Conservation (phyloP, 2,888 invertebrate genomes). For the Eledone cirrhosa region DNA sequence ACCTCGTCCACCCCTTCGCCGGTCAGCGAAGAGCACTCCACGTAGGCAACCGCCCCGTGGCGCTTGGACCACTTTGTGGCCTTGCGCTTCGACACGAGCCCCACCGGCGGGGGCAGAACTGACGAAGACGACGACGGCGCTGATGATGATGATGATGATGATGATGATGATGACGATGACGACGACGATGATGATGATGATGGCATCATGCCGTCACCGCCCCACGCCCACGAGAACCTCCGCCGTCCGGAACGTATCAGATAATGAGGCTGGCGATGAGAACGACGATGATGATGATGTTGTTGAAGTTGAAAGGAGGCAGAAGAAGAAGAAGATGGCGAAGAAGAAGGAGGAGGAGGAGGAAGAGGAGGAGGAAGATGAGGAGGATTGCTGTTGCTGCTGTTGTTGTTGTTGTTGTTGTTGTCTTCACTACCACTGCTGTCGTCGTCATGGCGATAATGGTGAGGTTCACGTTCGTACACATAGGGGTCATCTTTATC, state of each 20-base stretch:
- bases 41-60: constrained; percentile 38
- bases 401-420: too few species aligned
- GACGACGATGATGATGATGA: too few species aligned
- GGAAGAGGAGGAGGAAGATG: constrained; percentile 33
- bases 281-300: constrained; percentile 36
- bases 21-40: constrained; percentile 45
- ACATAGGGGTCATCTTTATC: too few species aligned
- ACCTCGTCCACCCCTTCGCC: constrained; percentile 45
- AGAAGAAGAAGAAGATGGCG: constrained; percentile 34
- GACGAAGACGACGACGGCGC: too few species aligned
- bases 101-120: too few species aligned
- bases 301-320: constrained; percentile 31
- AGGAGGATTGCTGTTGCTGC: not conserved
- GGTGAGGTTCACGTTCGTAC: too few species aligned
- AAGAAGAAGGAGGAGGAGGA: too few species aligned
- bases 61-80: constrained; percentile 39
- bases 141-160: too few species aligned
- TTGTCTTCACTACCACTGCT: too few species aligned
- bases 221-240: constrained; percentile 11
- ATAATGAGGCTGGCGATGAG: constrained; percentile 44
- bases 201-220: too few species aligned
- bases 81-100: constrained; percentile 31
- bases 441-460: too few species aligned
- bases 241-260: constrained; percentile 36
- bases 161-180: too few species aligned